These are phyloP conservation scores for Papilio xuthus DNA, from an alignment of 1,140 invertebrate species.

Conservation along the genomic window DNA sequence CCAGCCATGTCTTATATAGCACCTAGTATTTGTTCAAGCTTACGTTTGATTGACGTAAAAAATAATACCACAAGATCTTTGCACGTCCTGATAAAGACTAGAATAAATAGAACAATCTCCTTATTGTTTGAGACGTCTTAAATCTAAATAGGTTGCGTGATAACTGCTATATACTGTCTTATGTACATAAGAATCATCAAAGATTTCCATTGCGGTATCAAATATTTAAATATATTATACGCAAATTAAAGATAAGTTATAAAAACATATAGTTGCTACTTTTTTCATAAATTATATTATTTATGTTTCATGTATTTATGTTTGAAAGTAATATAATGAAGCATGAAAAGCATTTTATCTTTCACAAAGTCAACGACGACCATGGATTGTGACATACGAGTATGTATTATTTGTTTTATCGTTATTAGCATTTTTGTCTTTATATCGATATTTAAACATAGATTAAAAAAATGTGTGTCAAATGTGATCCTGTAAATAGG, in stretches of 20 bases:
- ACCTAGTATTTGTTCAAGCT: conserved; percentile 47
- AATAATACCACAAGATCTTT: conserved; percentile 51
- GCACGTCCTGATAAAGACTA: conserved; percentile 50
- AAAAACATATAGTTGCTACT: conserved; percentile 21
- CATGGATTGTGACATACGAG: conserved; percentile 32
- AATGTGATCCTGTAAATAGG: conserved; percentile 20
- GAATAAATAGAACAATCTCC: conserved; percentile 46
- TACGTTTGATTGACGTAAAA: conserved; percentile 57
- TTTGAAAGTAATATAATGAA: conserved; percentile 2
- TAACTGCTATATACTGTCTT: conserved; percentile 19
- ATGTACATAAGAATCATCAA: conserved; percentile 30
- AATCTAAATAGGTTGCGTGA: conserved; percentile 44
- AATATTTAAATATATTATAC: conserved; percentile 23
- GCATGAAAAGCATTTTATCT: not conserved
- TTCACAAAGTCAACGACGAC: conserved; percentile 2
- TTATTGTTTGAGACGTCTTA: conserved; percentile 48
- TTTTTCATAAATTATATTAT: conserved; percentile 12
- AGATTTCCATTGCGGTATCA: conserved; percentile 33
- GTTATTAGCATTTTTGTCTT: not conserved
- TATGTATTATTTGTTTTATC: conserved; percentile 21
- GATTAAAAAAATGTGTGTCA: not conserved
- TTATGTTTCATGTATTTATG: conserved; percentile 5
- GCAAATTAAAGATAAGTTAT: conserved; percentile 1
- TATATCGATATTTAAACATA: not conserved
- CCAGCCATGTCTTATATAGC: not conserved